Percentiles rank a stretch among this genome's conserved stretches.
Conservation (phyloP, 1,140 invertebrate genomes). For the Drosophila arizonae region DNA sequence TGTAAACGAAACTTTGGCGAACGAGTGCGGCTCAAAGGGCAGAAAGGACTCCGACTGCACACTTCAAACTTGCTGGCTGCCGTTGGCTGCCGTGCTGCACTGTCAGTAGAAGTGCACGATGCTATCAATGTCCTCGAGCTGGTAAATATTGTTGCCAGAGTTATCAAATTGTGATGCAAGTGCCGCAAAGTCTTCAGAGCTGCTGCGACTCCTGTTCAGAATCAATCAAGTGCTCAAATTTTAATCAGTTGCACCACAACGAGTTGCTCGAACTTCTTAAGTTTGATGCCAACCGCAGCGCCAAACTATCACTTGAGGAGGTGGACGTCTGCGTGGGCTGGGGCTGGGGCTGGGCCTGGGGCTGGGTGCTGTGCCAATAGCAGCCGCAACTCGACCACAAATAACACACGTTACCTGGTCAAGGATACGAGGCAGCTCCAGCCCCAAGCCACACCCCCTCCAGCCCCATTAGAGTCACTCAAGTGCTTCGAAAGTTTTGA, state of each 20-base stretch:
- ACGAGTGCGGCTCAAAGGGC: slow-evolving; percentile 27
- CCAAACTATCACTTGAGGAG: not conserved
- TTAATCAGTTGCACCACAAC: slow-evolving; percentile 73
- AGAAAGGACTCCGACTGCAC: slow-evolving; percentile 18
- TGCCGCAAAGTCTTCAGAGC: slow-evolving; percentile 23
- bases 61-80: slow-evolving; percentile 35
- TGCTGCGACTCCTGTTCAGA: slow-evolving; percentile 25
- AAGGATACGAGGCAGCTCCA: not conserved
- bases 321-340: not conserved
- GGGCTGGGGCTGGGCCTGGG: not conserved
- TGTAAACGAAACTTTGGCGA: slow-evolving; percentile 57
- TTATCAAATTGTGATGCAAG: slow-evolving; percentile 69
- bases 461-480: too few relatives aligned
- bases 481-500: slow-evolving; percentile 58
- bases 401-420: slow-evolving; percentile 49
- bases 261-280: slow-evolving; percentile 60
- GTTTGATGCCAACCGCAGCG: slow-evolving; percentile 60
- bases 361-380: too few relatives aligned
- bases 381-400: slow-evolving; percentile 56
- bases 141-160: slow-evolving; percentile 76
- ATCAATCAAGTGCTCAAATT: slow-evolving; percentile 76
- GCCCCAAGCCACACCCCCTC: too few relatives aligned
- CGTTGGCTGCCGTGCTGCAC: slow-evolving; percentile 1
- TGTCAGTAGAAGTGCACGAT: slow-evolving; percentile 46
- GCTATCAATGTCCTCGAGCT: slow-evolving; percentile 49